Percentiles rank a stretch among this genome's conserved stretches.
phyloP scores from a whole-genome alignment of 2,888 invertebrate species.

The Maniola hyperantus region DNA sequence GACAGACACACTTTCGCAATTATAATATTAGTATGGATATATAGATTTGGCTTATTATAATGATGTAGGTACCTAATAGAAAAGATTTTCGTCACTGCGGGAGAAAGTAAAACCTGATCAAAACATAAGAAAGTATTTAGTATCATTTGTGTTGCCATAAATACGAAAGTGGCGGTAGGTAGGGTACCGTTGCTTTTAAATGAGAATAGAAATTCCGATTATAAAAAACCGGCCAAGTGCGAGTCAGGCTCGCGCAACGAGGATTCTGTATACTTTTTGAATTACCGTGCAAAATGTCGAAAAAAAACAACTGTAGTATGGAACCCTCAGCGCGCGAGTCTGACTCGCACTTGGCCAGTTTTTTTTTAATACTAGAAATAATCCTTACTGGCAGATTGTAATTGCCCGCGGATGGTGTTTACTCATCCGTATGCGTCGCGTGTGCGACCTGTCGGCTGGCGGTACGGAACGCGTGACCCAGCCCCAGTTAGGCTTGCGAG shows the following conservation, averaged over 20 bases:
- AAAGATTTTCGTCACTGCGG: constrained; percentile 8
- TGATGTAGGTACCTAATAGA: not conserved
- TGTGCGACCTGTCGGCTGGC: constrained; percentile 39
- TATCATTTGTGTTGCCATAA: constrained; percentile 24
- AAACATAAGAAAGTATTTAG: constrained; percentile 35
- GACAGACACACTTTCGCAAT: no score
- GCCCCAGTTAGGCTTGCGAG: constrained; percentile 32
- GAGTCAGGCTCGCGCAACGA: no score
- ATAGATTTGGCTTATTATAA: constrained; percentile 8
- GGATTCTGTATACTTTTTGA: no score
- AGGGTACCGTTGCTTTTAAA: constrained; percentile 24
- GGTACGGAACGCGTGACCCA: constrained; percentile 34
- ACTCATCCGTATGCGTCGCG: constrained; percentile 54
- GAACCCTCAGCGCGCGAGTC: no score
- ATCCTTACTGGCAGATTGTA: no score
- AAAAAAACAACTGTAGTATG: no score
- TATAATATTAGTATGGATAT: no score
- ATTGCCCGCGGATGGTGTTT: constrained; percentile 56
- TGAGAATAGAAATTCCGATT: constrained; percentile 4
- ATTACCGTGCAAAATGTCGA: no score
- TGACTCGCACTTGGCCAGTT: no score
- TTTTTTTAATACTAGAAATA: no score
- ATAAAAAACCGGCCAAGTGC: no score
- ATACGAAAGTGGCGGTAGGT: constrained; percentile 26
- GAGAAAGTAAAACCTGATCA: constrained; percentile 36